A percentile compares a stretch with the other conserved stretches of the same genome.
Conservation (phyloP, 2,797 vertebrate genomes). For the Moxostoma hubbsi region DNA sequence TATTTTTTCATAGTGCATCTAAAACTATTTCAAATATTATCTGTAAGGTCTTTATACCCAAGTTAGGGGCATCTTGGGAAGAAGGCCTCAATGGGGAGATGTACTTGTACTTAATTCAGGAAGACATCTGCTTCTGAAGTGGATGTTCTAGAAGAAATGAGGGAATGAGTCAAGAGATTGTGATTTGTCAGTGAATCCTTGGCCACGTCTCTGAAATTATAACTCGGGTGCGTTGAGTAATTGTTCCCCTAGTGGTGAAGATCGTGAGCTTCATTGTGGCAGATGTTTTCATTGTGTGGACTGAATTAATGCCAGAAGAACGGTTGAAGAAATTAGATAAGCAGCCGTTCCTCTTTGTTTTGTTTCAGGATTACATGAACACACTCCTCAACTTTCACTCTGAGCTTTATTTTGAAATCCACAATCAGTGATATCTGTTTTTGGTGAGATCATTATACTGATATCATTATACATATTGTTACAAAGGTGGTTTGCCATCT, state of each 20-base stretch:
- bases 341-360: not conserved
- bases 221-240: not conserved
- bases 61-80: too few relatives aligned
- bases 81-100: too few relatives aligned
- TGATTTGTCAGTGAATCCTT: not conserved
- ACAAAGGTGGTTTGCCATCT: not conserved
- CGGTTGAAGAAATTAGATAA: conserved; percentile 1
- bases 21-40: not conserved
- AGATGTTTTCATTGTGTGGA: not conserved
- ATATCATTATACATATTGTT: not conserved
- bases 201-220: too few relatives aligned
- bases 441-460: not conserved
- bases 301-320: not conserved
- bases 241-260: not conserved
- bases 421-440: not conserved
- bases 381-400: not conserved
- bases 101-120: too few relatives aligned
- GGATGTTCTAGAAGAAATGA: not conserved
- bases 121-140: not conserved
- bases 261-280: not conserved
- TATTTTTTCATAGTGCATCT: not conserved
- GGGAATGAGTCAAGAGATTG: not conserved
- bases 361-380: not conserved
- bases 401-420: conserved; percentile 2
- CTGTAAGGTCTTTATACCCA: too few relatives aligned